Evolutionary conservation across 2,113 vertebrate species (phyloP).

Genomic region (Meleagris gallopavo): DNA sequence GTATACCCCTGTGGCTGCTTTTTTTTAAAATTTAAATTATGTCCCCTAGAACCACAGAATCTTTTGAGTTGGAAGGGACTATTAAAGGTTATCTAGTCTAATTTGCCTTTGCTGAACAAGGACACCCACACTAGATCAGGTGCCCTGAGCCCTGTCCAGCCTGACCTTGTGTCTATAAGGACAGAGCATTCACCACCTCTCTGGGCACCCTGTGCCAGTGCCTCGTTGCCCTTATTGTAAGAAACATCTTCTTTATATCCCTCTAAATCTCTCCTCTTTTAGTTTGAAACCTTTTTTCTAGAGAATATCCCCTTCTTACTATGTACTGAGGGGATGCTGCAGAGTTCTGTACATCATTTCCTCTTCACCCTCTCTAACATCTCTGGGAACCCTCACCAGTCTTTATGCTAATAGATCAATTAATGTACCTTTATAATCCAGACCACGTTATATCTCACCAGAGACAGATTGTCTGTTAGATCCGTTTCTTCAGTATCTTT

Average conservation of each 20-base stretch:
- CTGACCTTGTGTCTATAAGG: too few relatives aligned
- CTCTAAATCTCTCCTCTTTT: too few relatives aligned
- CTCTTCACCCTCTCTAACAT: not conserved
- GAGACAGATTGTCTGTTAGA: not conserved
- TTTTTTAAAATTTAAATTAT: not conserved
- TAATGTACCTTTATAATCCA: not conserved
- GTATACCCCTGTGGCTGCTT: not conserved
- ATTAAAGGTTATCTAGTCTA: too few relatives aligned
- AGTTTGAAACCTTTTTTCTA: not conserved
- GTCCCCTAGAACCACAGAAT: too few relatives aligned
- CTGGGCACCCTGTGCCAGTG: too few relatives aligned
- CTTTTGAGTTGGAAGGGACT: too few relatives aligned
- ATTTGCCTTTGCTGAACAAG: too few relatives aligned
- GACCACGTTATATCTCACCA: not conserved
- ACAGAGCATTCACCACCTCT: too few relatives aligned
- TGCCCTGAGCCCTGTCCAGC: too few relatives aligned
- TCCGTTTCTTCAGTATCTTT: not conserved
- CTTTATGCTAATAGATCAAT: not conserved
- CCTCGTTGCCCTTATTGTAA: too few relatives aligned
- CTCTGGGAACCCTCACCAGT: not conserved
- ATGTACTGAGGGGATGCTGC: not conserved
- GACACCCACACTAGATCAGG: too few relatives aligned
- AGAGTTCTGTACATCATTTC: not conserved
- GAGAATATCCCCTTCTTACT: not conserved
- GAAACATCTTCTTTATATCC: too few relatives aligned